Percentiles rank a stretch among this genome's conserved stretches.
Evolutionary conservation across 2,113 vertebrate species (phyloP).

Genomic region (Orcinus orca): DNA sequence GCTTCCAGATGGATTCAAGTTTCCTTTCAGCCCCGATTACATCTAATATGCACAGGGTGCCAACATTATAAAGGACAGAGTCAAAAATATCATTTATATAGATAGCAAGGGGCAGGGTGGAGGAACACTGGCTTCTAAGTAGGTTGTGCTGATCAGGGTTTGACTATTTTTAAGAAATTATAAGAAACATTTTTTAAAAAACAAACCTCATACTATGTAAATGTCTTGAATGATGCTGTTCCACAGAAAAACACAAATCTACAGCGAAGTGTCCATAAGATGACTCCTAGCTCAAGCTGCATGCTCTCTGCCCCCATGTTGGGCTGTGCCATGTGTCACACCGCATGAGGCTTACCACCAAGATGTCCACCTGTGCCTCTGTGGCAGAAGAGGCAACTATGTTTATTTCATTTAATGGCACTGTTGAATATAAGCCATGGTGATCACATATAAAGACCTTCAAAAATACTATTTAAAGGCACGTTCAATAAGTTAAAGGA

Average conservation of each 20-base stretch:
- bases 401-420: constrained; percentile 56
- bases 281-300: constrained; percentile 77
- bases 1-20: constrained; percentile 92
- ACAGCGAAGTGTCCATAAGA: constrained; percentile 71
- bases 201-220: background rate
- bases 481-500: constrained; percentile 6
- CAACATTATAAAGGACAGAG: constrained; percentile 84
- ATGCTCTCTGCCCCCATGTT: constrained; percentile 86
- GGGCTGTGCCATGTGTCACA: constrained; percentile 89
- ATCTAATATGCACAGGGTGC: constrained; percentile 85
- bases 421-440: constrained; percentile 1
- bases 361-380: constrained; percentile 87
- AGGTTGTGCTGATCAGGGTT: background rate
- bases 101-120: constrained; percentile 57
- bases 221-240: background rate
- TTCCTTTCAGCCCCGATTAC: constrained; percentile 87
- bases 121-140: constrained; percentile 66
- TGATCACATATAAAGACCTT: constrained; percentile 27
- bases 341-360: constrained; percentile 83
- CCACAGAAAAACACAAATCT: constrained; percentile 64
- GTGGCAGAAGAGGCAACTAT: constrained; percentile 56
- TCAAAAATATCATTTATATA: constrained; percentile 79
- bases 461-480: background rate
- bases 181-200: background rate
- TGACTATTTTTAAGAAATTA: constrained; percentile 10